Evolutionary conservation across 2,888 invertebrate genomes (phyloP).

Genomic region (Trypoxylon attenuatum): DNA sequence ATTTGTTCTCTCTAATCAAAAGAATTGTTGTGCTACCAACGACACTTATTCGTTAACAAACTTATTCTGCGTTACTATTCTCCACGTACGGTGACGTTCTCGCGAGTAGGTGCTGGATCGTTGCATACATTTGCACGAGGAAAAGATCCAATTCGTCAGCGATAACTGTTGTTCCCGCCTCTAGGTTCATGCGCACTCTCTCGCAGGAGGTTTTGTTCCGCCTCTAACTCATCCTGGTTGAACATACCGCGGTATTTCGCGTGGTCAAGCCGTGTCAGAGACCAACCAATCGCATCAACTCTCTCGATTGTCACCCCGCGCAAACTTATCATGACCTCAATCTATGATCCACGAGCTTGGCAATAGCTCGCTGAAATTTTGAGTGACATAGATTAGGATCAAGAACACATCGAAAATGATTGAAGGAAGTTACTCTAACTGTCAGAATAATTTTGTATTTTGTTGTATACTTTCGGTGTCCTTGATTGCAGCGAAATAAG

Average conservation of each 20-base stretch:
- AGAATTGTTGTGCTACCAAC: too few species aligned
- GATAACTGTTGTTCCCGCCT: conserved; percentile 41
- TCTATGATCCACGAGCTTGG: conserved; percentile 27
- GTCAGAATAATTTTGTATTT: too few species aligned
- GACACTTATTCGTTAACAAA: neutral
- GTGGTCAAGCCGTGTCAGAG: conserved; percentile 24
- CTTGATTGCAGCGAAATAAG: neutral
- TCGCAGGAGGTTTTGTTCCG: conserved; percentile 32
- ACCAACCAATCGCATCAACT: conserved; percentile 29
- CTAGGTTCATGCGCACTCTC: conserved; percentile 47
- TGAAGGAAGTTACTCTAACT: too few species aligned
- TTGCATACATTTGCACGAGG: conserved; percentile 13
- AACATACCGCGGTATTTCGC: conserved; percentile 10
- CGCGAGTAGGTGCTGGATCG: conserved; percentile 38
- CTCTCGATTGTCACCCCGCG: conserved; percentile 3
- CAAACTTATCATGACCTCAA: conserved; percentile 28
- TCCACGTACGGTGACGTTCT: conserved; percentile 26
- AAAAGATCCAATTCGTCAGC: conserved; percentile 36
- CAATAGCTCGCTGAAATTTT: conserved; percentile 28
- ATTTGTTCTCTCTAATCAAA: neutral
- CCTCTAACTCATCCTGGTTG: conserved; percentile 31
- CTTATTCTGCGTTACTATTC: neutral
- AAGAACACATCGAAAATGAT: conserved; percentile 10
- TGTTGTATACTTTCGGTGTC: neutral
- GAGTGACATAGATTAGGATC: conserved; percentile 26